phyloP scores from a whole-genome alignment of 2,888 invertebrate species.

The Epinotia nisella region DNA sequence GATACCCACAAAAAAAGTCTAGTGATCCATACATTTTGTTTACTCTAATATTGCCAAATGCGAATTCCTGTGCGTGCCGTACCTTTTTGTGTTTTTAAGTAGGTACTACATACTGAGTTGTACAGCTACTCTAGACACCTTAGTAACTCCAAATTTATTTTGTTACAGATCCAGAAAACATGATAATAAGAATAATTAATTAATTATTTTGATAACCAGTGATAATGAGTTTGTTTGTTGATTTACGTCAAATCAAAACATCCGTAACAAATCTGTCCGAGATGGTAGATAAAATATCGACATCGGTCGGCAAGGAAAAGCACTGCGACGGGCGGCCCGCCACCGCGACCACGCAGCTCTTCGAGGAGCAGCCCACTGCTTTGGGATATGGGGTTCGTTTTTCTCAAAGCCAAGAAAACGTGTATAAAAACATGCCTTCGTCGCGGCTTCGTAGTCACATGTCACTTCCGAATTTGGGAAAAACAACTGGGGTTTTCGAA shows the following conservation, averaged over 20 bases:
- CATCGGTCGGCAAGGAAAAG: constrained; percentile 65
- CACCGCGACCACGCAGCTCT: constrained; percentile 63
- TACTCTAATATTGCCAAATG: not conserved
- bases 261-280: constrained; percentile 79
- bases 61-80: not conserved
- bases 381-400: constrained; percentile 79
- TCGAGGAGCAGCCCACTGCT: constrained; percentile 69
- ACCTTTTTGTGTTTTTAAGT: not conserved
- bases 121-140: not conserved
- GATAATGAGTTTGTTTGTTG: constrained; percentile 80
- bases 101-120: not conserved
- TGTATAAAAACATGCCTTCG: constrained; percentile 76
- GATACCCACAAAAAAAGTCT: too few relatives aligned
- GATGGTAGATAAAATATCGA: constrained; percentile 80
- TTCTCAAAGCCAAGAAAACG: constrained; percentile 78
- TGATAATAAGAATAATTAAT: constrained; percentile 1
- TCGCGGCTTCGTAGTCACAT: constrained; percentile 77
- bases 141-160: constrained; percentile 7
- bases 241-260: constrained; percentile 79
- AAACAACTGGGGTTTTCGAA: constrained; percentile 66
- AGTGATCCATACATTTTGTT: too few relatives aligned
- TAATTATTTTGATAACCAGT: constrained; percentile 31
- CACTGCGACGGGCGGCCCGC: constrained; percentile 60
- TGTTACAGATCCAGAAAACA: constrained; percentile 38
- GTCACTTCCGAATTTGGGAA: constrained; percentile 80